phyloP scores from a whole-genome alignment of 1,140 invertebrate species.

The Helicoverpa zea region DNA sequence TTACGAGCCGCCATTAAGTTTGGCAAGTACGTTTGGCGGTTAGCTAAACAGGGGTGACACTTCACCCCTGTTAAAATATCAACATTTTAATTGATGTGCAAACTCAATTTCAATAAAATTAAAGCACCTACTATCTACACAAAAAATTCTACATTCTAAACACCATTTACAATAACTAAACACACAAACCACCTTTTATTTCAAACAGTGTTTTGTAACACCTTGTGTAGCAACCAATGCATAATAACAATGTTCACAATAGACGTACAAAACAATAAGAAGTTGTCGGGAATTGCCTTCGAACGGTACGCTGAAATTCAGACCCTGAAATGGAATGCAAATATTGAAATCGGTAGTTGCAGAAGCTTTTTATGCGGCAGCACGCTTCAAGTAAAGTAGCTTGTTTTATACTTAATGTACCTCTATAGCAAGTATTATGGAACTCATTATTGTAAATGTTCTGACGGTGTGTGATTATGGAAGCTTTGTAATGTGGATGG shows the following conservation, averaged over 20 bases:
- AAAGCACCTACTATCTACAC: too few relatives aligned
- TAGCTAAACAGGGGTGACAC: too few relatives aligned
- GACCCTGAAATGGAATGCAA: conserved; percentile 80
- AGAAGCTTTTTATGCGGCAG: conserved; percentile 76
- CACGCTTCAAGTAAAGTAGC: conserved; percentile 71
- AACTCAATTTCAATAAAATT: too few relatives aligned
- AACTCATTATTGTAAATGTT: conserved; percentile 32
- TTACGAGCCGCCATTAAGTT: too few relatives aligned
- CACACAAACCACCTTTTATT: too few relatives aligned
- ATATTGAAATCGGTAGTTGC: conserved; percentile 75
- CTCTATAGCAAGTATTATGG: background rate
- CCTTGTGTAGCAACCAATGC: conserved; percentile 35
- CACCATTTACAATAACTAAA: too few relatives aligned
- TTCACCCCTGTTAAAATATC: too few relatives aligned
- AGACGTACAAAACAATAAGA: conserved; percentile 56
- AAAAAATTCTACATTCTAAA: too few relatives aligned
- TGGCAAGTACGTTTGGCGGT: too few relatives aligned
- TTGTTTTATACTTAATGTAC: conserved; percentile 31
- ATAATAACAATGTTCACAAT: conserved; percentile 49
- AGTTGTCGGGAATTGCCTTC: conserved; percentile 71
- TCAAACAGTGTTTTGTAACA: too few relatives aligned
- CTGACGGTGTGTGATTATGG: background rate
- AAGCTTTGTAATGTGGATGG: too few relatives aligned
- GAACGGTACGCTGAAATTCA: conserved; percentile 67
- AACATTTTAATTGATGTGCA: too few relatives aligned